These are phyloP conservation scores for Periparus ater DNA, from an alignment of 2,797 vertebrate genomes.

Conservation along the genomic window DNA sequence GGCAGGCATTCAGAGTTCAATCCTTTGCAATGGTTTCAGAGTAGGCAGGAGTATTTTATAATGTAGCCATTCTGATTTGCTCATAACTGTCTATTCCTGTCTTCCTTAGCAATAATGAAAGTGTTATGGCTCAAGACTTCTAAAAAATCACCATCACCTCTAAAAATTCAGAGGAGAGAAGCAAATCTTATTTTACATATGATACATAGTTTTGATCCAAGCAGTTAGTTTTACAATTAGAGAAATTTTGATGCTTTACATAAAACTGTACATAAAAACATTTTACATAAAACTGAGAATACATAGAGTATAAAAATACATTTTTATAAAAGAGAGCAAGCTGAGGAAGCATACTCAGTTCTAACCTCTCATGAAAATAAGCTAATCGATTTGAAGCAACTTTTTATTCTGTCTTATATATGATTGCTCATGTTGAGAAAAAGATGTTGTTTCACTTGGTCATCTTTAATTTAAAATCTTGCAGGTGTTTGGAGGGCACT, in stretches of 20 bases:
- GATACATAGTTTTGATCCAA: background rate
- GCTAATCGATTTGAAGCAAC: background rate
- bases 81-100: background rate
- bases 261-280: background rate
- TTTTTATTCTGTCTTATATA: background rate
- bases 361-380: background rate
- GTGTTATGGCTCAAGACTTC: background rate
- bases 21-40: background rate
- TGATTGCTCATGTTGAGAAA: background rate
- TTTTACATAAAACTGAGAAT: background rate
- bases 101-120: background rate
- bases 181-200: accelerated
- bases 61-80: background rate
- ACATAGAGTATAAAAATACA: too few species aligned
- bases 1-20: background rate
- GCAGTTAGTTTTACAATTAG: background rate
- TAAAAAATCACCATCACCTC: background rate
- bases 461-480: background rate
- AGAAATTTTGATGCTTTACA: background rate
- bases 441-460: background rate
- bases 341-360: background rate
- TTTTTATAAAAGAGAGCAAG: background rate
- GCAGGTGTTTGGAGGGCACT: background rate
- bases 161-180: background rate
- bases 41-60: background rate